Percentiles rank a stretch among this genome's conserved stretches.
Evolutionary conservation across 2,113 vertebrate genomes (phyloP).

Genomic region (Trichechus manatus): DNA sequence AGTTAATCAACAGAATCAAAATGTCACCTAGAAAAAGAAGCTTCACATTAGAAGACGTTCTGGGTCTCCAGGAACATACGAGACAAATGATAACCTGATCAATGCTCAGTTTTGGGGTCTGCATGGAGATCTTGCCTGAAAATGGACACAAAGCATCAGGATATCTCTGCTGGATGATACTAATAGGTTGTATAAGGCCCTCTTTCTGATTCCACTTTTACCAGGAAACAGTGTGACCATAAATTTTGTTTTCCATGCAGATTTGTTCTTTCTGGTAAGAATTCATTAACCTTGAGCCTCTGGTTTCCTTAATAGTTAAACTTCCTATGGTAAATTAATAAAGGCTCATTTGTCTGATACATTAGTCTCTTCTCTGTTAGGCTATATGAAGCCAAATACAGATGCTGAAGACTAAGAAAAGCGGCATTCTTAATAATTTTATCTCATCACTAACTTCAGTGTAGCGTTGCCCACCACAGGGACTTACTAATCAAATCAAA

Average conservation of each 20-base stretch:
- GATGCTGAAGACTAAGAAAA: background rate
- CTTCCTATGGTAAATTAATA: background rate
- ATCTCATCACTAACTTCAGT: background rate
- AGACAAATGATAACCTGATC: background rate
- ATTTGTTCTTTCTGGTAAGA: background rate
- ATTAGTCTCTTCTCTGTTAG: background rate
- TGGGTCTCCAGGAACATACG: constrained; percentile 26
- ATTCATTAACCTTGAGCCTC: background rate
- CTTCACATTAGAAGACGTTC: background rate
- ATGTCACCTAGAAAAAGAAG: constrained; percentile 22
- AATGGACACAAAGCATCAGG: background rate
- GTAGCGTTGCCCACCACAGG: background rate
- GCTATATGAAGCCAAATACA: background rate
- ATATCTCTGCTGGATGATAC: background rate
- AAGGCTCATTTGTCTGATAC: background rate
- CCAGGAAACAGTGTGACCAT: background rate
- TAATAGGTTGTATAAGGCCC: background rate
- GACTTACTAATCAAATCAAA: background rate
- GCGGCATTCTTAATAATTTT: background rate
- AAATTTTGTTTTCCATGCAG: background rate
- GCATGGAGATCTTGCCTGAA: background rate
- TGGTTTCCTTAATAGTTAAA: background rate
- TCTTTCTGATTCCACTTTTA: background rate
- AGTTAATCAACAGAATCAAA: constrained; percentile 9
- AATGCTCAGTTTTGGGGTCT: constrained; percentile 32